These are phyloP conservation scores for Podarcis cretensis DNA, from an alignment of 2,113 vertebrate species.

Conservation along the genomic window DNA sequence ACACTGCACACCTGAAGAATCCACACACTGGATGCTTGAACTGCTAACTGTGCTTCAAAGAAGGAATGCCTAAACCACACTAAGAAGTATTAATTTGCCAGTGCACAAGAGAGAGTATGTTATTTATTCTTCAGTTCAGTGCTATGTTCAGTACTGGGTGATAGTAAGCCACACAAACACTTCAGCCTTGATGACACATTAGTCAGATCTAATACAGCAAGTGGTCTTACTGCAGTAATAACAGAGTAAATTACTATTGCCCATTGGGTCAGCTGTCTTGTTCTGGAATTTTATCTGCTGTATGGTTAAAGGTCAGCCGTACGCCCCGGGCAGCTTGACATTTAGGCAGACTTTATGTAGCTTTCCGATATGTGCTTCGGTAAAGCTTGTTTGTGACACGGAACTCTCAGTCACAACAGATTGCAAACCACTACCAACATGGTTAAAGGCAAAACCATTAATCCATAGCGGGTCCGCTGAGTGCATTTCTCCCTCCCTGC, in stretches of 20 bases:
- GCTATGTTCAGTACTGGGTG: too few species aligned
- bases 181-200: neutral
- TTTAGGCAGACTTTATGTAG: neutral
- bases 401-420: neutral
- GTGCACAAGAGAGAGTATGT: neutral
- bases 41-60: neutral
- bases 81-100: neutral
- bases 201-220: neutral
- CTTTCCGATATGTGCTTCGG: neutral
- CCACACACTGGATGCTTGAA: neutral
- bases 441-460: neutral
- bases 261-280: neutral
- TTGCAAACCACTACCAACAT: neutral
- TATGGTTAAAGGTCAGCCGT: neutral
- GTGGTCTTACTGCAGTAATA: neutral
- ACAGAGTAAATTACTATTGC: neutral
- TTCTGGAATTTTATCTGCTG: neutral
- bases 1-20: neutral
- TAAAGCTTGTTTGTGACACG: neutral
- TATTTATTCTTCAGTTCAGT: neutral
- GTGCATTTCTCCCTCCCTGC: accelerated
- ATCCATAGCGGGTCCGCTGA: neutral
- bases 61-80: neutral
- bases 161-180: too few species aligned
- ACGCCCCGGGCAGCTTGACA: neutral